A percentile compares a stretch with the other conserved stretches of the same genome.
Conservation (phyloP, 2,113 vertebrate genomes). For the Ivindomyrus marchei region DNA sequence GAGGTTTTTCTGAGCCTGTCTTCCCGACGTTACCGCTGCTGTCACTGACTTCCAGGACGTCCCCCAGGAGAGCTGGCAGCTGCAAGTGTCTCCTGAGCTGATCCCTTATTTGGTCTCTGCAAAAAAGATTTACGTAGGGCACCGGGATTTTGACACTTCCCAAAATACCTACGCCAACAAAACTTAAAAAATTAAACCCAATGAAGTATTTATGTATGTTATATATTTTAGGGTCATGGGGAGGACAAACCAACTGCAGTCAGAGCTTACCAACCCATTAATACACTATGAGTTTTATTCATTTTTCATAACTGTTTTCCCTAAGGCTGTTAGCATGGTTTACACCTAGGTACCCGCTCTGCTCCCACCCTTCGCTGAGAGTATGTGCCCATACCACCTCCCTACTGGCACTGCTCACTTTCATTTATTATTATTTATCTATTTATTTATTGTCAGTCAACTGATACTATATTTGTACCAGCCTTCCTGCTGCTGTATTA, state of each 20-base stretch:
- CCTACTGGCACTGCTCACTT: not conserved
- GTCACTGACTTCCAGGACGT: not conserved
- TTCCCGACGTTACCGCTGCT: not conserved
- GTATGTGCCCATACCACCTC: not conserved
- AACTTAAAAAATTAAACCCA: not conserved
- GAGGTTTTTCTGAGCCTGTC: not conserved
- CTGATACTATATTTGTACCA: not conserved
- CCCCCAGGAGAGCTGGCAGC: not conserved
- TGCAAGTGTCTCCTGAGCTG: not conserved
- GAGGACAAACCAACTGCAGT: not conserved
- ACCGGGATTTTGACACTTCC: not conserved
- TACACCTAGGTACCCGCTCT: not conserved
- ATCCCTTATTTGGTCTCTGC: not conserved
- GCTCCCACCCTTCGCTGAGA: not conserved
- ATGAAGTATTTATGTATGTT: not conserved
- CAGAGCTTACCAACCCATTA: not conserved
- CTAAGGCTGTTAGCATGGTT: not conserved
- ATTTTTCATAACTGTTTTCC: not conserved
- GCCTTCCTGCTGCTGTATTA: not conserved
- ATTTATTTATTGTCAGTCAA: not conserved
- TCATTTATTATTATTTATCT: not conserved
- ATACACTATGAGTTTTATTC: not conserved
- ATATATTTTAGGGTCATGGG: not conserved
- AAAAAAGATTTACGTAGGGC: not conserved
- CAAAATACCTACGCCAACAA: not conserved